These are phyloP conservation scores for Polyommatus icarus DNA, from an alignment of 2,888 invertebrate genomes.

Conservation along the genomic window DNA sequence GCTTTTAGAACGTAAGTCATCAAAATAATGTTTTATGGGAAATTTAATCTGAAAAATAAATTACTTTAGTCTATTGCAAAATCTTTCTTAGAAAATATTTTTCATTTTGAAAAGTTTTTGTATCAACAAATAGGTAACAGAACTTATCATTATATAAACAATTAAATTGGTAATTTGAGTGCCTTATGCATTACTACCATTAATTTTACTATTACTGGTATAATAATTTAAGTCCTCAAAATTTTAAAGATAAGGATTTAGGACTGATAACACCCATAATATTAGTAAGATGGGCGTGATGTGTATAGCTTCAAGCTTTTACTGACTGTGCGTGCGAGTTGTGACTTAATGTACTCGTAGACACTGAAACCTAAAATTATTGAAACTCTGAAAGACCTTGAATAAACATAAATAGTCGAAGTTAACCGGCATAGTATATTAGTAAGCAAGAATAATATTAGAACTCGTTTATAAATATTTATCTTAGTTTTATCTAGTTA, in stretches of 20 bases:
- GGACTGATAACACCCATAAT: not conserved
- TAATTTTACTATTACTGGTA: not conserved
- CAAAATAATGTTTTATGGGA: not conserved
- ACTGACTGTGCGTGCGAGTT: not conserved
- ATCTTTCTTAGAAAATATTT: not conserved
- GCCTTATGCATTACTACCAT: not conserved
- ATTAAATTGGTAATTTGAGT: not conserved
- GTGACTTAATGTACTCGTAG: not conserved
- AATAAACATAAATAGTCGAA: not conserved
- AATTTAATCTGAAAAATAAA: not conserved
- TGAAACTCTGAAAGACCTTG: not conserved
- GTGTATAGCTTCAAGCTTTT: not conserved
- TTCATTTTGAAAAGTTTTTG: not conserved
- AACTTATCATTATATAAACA: too few relatives aligned
- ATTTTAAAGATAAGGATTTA: not conserved
- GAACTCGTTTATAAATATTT: not conserved
- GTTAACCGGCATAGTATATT: not conserved
- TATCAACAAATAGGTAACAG: not conserved
- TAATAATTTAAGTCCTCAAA: not conserved
- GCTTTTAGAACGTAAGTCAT: slow-evolving; percentile 4
- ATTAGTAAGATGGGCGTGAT: too few relatives aligned
- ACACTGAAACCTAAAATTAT: not conserved
- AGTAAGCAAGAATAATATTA: not conserved
- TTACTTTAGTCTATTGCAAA: not conserved
- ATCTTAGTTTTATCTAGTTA: not conserved